Evolutionary conservation across 2,888 invertebrate species (phyloP).

Genomic region (Apantesis nais): DNA sequence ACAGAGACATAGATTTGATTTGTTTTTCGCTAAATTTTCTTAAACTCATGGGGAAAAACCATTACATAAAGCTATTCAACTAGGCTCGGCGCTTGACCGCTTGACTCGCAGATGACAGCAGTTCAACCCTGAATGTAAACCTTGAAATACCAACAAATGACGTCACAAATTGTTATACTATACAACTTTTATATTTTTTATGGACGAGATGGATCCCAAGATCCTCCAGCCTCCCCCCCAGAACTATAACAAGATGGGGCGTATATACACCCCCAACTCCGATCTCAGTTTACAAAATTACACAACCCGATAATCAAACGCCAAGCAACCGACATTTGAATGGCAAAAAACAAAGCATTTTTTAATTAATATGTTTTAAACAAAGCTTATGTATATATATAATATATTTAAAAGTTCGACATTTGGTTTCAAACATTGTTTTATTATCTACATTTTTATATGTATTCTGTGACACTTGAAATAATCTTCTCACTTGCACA

Average conservation of each 20-base stretch:
- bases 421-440: conserved; percentile 29
- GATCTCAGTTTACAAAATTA: neutral
- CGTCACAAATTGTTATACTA: neutral
- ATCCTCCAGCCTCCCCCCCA: no score
- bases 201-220: neutral
- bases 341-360: conserved; percentile 43
- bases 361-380: conserved; percentile 43
- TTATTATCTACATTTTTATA: neutral
- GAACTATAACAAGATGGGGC: no score
- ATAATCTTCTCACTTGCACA: neutral
- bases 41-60: conserved; percentile 37
- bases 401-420: conserved; percentile 23
- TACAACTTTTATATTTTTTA: neutral
- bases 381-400: conserved; percentile 34
- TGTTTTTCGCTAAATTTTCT: conserved; percentile 40
- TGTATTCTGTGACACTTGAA: neutral
- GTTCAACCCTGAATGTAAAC: neutral
- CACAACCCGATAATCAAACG: conserved; percentile 28
- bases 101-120: neutral
- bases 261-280: no score
- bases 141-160: no score
- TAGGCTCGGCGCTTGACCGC: conserved; percentile 25
- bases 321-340: conserved; percentile 21
- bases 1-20: conserved; percentile 36
- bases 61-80: conserved; percentile 26